Percentiles rank a stretch among this genome's conserved stretches.
Evolutionary conservation across 1,140 invertebrate species (phyloP).

Genomic region (Leptopilina clavipes): DNA sequence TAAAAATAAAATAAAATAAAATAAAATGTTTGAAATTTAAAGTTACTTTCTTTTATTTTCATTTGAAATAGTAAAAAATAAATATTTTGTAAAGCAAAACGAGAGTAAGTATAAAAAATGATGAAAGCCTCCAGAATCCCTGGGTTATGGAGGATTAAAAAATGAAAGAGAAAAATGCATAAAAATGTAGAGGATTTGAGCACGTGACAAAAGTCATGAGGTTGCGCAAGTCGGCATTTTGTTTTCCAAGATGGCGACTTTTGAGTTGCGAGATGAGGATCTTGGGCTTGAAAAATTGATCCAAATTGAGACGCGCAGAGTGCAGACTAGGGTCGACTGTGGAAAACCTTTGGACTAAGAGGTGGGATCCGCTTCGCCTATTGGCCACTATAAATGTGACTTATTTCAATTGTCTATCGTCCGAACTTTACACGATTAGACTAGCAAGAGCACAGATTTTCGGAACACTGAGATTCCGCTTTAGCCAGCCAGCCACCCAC

Average conservation of each 20-base stretch:
- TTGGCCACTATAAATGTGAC: slow-evolving; percentile 3
- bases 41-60: not conserved
- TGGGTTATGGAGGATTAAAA: not conserved
- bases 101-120: slow-evolving; percentile 14
- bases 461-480: slow-evolving; percentile 68
- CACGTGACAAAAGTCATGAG: slow-evolving; percentile 47
- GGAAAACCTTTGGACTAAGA: not conserved
- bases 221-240: slow-evolving; percentile 46
- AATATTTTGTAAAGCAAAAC: slow-evolving; percentile 7
- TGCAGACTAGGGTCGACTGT: not conserved
- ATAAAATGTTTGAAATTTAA: too few relatives aligned
- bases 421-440: slow-evolving; percentile 40
- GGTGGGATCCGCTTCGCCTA: not conserved
- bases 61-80: not conserved
- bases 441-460: slow-evolving; percentile 63
- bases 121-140: not conserved
- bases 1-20: not conserved
- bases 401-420: not conserved
- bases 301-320: slow-evolving; percentile 3
- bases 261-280: slow-evolving; percentile 42
- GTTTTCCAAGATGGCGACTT: slow-evolving; percentile 57
- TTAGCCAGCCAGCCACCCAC: slow-evolving; percentile 56
- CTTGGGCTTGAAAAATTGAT: slow-evolving; percentile 28
- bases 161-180: slow-evolving; percentile 11
- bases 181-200: slow-evolving; percentile 28